phyloP scores from a whole-genome alignment of 1,140 invertebrate genomes.

The Ladona fulva region DNA sequence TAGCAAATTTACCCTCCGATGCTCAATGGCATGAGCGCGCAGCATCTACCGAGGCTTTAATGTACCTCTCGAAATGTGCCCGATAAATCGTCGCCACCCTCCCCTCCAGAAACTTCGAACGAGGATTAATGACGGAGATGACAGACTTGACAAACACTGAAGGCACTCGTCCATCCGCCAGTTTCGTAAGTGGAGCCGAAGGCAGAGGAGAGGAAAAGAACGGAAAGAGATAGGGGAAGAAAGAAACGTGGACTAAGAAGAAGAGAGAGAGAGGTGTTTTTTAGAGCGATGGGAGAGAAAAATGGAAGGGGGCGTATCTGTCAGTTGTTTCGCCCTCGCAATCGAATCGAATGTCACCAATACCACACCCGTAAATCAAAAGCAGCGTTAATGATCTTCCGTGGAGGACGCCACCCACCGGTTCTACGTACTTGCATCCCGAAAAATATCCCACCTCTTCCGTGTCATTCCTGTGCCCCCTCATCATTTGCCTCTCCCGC shows the following conservation, averaged over 20 bases:
- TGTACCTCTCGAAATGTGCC: too few species aligned
- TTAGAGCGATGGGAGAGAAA: background rate
- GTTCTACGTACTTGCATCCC: background rate
- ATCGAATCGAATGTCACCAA: background rate
- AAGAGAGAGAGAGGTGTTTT: background rate
- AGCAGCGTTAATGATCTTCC: background rate
- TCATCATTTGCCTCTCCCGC: background rate
- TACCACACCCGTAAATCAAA: constrained; percentile 5
- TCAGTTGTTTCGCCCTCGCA: background rate
- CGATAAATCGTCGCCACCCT: too few species aligned
- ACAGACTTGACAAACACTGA: too few species aligned
- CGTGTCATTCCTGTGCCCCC: background rate
- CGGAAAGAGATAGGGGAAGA: background rate
- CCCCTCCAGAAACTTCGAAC: too few species aligned
- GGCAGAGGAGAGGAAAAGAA: background rate
- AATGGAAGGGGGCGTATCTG: background rate
- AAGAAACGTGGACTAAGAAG: background rate
- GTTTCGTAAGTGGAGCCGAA: background rate
- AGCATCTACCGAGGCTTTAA: too few species aligned
- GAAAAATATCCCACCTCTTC: background rate
- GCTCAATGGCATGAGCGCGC: too few species aligned
- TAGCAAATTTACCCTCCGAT: too few species aligned
- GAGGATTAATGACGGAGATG: too few species aligned
- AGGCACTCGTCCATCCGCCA: too few species aligned
- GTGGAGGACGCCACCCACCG: background rate